A percentile compares a stretch with the other conserved stretches of the same genome.
These are phyloP conservation scores for Harpagus bidentatus DNA, from an alignment of 2,113 vertebrate genomes.

Conservation along the genomic window DNA sequence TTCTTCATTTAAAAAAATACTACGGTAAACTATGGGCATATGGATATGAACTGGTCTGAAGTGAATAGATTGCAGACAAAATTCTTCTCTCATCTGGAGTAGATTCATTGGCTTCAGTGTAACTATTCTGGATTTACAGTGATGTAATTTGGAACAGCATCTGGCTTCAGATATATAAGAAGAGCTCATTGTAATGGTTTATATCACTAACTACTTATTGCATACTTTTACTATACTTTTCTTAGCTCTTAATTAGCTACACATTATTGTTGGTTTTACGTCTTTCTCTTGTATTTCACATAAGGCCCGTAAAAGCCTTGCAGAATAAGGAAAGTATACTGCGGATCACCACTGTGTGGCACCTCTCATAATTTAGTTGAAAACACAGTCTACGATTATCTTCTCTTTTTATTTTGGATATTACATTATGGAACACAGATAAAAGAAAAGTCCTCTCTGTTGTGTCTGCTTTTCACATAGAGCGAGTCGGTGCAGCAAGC, in stretches of 20 bases:
- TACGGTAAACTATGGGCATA: background rate
- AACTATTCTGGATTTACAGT: constrained; percentile 54
- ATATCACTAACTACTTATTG: constrained; percentile 35
- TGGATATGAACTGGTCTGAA: background rate
- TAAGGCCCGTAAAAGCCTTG: background rate
- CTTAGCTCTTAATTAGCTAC: background rate
- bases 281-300: background rate
- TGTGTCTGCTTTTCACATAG: background rate
- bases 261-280: background rate
- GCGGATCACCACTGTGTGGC: background rate
- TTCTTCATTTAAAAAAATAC: background rate
- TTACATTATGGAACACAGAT: background rate
- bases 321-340: background rate
- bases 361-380: background rate
- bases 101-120: constrained; percentile 34
- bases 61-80: constrained; percentile 33
- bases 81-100: constrained; percentile 57
- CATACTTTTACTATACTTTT: background rate
- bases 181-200: background rate
- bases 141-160: constrained; percentile 56
- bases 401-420: background rate
- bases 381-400: background rate
- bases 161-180: constrained; percentile 16
- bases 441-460: background rate
- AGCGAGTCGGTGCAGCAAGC: background rate